Percentiles rank a stretch among this genome's conserved stretches.
These are phyloP conservation scores for Batillaria attramentaria DNA, from an alignment of 1,140 invertebrate genomes.

Conservation along the genomic window DNA sequence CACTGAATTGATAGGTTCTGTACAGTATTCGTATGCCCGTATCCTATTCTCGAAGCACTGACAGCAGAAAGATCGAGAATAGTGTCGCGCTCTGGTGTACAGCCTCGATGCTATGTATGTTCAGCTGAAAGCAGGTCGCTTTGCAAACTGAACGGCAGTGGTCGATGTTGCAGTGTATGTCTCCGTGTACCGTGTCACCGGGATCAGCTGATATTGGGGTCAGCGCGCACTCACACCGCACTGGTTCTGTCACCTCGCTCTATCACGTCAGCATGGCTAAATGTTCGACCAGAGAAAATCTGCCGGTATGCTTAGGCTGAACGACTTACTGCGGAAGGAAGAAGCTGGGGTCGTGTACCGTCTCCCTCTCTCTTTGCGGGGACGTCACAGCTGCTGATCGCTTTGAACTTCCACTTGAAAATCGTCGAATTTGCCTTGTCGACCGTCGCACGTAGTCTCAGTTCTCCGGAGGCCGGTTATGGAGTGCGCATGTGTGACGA, in stretches of 20 bases:
- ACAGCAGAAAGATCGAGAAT: neutral
- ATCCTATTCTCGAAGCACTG: neutral
- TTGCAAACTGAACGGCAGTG: too few species aligned
- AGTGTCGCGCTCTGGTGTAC: neutral
- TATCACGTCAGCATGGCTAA: constrained; percentile 5
- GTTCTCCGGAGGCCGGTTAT: neutral
- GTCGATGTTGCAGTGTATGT: neutral
- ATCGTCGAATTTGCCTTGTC: neutral
- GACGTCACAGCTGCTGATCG: neutral
- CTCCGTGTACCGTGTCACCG: neutral
- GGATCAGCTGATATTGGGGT: constrained; percentile 23
- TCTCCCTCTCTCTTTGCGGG: neutral
- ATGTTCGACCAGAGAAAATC: neutral
- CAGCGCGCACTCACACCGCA: neutral
- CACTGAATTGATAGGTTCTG: neutral
- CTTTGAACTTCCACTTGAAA: neutral
- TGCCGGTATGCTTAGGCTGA: neutral
- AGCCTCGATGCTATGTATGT: neutral
- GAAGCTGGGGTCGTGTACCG: neutral
- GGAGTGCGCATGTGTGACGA: constrained; percentile 13
- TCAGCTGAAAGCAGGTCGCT: neutral
- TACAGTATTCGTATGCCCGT: neutral
- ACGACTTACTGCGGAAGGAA: too few species aligned
- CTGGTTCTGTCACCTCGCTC: neutral
- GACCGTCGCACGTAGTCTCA: neutral